Evolutionary conservation across 2,888 invertebrate species (phyloP), one percentile per base, ranked within the genome.

Genomic region (Lacanobia wlatinum): DNA sequence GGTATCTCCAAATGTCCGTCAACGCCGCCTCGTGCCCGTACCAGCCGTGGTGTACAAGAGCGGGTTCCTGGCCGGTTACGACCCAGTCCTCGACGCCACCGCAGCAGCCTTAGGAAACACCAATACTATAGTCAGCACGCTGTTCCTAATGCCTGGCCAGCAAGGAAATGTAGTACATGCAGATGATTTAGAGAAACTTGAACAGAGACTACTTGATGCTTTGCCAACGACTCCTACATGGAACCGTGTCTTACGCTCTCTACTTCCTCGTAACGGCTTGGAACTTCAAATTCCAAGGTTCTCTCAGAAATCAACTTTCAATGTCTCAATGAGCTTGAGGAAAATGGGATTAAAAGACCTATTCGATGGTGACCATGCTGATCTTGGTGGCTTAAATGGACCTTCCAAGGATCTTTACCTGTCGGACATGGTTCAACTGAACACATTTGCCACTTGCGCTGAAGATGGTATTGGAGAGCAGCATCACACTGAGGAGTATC

Each of bases 211-310:
- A 1, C 93, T 98, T 10, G 97, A 97, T 75, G 96, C 97, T 46
- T 97, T 97, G 3, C 97, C 97, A 65, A 96, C 97, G 16, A 97
- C 97, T 65, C 97, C 97, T 7, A 96, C 97, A 1, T 98, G 98
- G 98, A 97, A 97, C 66, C 97, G 97, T 65, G 91, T 98, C 12
- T 94, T 98, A 9, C 97, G 98, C 28, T 97, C 98, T 0, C 93
- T 98, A 4, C 97, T 98, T 80, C 98, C 98, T 28, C 96, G 98
- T 2, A 97, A 97, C 0, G 98, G 98, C 0, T 93, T 98, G 66
- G 98, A 98, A 92, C 96, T 98, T 1, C 98, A 98, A 92, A 97
- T 98, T 61, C 98, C 98, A 0, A 97, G 98, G 83, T 98, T 98
- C 91, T 97, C 98, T 16, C 98, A 98, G 87, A 97, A 98, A 82